Conservation (phyloP, 2,888 invertebrate species). For the Marronus borbonicus region DNA sequence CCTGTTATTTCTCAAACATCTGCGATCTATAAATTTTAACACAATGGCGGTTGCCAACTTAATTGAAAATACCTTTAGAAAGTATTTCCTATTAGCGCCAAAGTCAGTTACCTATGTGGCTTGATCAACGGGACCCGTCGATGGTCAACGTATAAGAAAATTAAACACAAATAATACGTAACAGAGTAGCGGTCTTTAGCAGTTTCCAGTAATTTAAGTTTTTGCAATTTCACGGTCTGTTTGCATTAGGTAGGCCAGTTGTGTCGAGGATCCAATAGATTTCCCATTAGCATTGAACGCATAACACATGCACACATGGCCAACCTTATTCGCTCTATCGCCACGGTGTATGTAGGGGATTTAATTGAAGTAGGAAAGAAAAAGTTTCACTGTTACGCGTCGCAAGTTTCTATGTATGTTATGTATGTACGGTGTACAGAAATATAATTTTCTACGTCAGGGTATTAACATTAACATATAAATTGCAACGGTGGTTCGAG, state of each 20-base stretch:
- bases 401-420: neutral
- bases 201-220: conserved; percentile 17
- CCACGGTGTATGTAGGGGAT: neutral
- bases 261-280: neutral
- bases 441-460: neutral
- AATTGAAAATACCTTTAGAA: neutral
- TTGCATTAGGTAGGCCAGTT: neutral
- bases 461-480: conserved; percentile 4
- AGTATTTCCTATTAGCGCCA: neutral
- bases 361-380: conserved; percentile 3
- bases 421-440: neutral
- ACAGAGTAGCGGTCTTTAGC: conserved; percentile 4
- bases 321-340: neutral
- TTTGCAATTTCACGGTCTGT: conserved; percentile 25
- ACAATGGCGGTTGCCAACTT: neutral
- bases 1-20: too few relatives aligned
- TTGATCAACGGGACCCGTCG: neutral
- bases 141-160: conserved; percentile 10
- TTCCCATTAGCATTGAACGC: too few relatives aligned
- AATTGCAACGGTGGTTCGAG: neutral
- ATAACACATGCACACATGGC: too few relatives aligned
- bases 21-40: too few relatives aligned
- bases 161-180: conserved; percentile 40
- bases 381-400: conserved; percentile 2
- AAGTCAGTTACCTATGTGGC: neutral